phyloP scores from a whole-genome alignment of 2,113 vertebrate species.

The Crotalus helleri region DNA sequence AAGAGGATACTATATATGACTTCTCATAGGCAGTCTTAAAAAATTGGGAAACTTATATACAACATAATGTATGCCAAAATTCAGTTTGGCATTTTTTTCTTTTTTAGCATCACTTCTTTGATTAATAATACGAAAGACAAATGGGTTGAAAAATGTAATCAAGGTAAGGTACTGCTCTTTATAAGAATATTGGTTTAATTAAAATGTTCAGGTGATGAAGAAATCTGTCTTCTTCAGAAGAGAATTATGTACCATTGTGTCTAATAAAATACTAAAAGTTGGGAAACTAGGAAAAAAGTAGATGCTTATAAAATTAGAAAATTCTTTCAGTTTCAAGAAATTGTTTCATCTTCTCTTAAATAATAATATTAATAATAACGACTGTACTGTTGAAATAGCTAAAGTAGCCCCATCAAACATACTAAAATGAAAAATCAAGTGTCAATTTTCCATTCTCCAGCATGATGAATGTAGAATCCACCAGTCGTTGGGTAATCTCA shows the following conservation, averaged over 20 bases:
- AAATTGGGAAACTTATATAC: background rate
- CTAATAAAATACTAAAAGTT: background rate
- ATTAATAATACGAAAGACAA: constrained; percentile 23
- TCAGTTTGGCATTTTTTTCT: background rate
- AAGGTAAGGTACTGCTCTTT: constrained; percentile 5
- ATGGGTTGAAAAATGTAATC: background rate
- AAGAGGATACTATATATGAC: background rate
- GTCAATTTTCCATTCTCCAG: background rate
- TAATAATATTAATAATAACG: background rate
- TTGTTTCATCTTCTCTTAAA: background rate
- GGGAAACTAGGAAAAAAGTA: background rate
- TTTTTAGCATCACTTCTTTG: constrained; percentile 17
- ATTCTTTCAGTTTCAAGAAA: background rate
- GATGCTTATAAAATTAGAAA: background rate
- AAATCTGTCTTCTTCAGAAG: background rate
- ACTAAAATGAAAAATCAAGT: background rate
- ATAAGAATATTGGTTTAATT: background rate
- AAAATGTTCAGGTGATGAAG: background rate
- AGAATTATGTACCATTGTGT: background rate
- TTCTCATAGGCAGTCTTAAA: background rate
- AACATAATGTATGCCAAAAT: background rate
- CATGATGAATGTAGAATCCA: too few relatives aligned
- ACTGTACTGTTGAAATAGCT: background rate
- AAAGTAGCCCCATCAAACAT: background rate
- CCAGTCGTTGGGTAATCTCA: too few relatives aligned